phyloP scores from a whole-genome alignment of 2,797 vertebrate species.

The Girardinus metallicus region DNA sequence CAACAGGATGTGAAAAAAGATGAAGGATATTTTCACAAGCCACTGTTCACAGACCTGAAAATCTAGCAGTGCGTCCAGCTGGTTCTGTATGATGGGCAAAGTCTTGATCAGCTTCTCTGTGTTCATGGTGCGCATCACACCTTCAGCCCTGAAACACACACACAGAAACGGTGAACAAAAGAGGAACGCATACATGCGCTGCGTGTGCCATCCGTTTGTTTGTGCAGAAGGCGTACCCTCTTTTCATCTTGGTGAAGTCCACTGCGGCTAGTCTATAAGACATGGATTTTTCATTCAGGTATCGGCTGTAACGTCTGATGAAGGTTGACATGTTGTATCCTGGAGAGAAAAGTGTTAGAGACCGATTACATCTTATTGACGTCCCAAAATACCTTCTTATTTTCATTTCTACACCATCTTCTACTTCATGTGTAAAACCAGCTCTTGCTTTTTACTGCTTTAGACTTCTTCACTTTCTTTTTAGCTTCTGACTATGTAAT shows the following conservation, averaged over 20 bases:
- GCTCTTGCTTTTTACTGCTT: neutral
- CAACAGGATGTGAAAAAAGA: neutral
- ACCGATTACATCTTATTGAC: conserved; percentile 5
- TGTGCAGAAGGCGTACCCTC: conserved; percentile 82
- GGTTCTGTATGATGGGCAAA: conserved; percentile 93
- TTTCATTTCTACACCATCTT: neutral
- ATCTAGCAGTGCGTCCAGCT: conserved; percentile 93
- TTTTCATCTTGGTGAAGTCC: conserved; percentile 98
- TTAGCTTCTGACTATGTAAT: conserved; percentile 6
- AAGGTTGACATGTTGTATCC: conserved; percentile 96
- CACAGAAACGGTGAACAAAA: neutral
- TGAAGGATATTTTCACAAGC: neutral
- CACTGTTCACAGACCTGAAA: conserved; percentile 84
- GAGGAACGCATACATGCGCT: neutral
- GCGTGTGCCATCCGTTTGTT: conserved; percentile 3
- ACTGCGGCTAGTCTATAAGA: conserved; percentile 92
- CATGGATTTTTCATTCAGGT: conserved; percentile 97
- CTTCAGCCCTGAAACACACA: conserved; percentile 81
- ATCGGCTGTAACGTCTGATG: conserved; percentile 96
- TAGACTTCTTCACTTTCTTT: conserved; percentile 8
- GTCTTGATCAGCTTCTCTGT: conserved; percentile 94
- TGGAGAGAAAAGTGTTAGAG: conserved; percentile 66
- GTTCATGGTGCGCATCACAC: conserved; percentile 95
- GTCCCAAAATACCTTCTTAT: conserved; percentile 11
- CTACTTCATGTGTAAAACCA: conserved; percentile 7